Evolutionary conservation across 2,113 vertebrate species (phyloP), one percentile per base, ranked within the genome.

Genomic region (Oostethus manadensis): DNA sequence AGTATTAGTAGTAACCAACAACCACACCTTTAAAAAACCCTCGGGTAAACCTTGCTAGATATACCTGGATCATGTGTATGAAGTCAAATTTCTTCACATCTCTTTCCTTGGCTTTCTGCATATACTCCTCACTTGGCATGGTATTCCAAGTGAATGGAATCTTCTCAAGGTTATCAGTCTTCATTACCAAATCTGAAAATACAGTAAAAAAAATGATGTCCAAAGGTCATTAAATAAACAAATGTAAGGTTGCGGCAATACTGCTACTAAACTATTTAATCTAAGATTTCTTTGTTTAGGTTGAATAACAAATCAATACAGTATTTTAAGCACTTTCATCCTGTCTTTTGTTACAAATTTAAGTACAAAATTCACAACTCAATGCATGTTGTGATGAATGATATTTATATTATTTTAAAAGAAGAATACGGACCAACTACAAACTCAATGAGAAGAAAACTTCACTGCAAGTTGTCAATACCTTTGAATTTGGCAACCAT

Each of bases 31-130:
- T n/a, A n/a, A n/a, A n/a, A n/a, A n/a, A n/a, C n/a, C n/a, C n/a
- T n/a, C n/a, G n/a, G n/a, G n/a, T n/a, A n/a, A n/a, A n/a, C n/a
- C 16, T 7, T 23, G 21, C 26, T 29, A 4, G 51, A 35, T 35
- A 84, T 85, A 95, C 93, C 93, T 97, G 94, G 78, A 95, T 89
- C 93, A 95, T 93, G 79, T 95, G 92, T 80, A 96, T 93, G 67
- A 98, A 92, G 73, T 94, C 91, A 89, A 91, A 95, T 66, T 77
- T 93, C 80, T 88, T 88, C 60, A 78, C 4, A 17, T 86, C 77
- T 74, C 87, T 84, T 56, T 74, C 76, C 20, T 82, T 88, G 49
- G 87, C 78, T 82, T 89, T 80, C 47, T 79, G 86, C 86, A 91
- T 86, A 74, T 91, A 95, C 71, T 93, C 90, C 77, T 81, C 61